Evolutionary conservation across 2,113 vertebrate genomes (phyloP).

Genomic region (Octodon degus): DNA sequence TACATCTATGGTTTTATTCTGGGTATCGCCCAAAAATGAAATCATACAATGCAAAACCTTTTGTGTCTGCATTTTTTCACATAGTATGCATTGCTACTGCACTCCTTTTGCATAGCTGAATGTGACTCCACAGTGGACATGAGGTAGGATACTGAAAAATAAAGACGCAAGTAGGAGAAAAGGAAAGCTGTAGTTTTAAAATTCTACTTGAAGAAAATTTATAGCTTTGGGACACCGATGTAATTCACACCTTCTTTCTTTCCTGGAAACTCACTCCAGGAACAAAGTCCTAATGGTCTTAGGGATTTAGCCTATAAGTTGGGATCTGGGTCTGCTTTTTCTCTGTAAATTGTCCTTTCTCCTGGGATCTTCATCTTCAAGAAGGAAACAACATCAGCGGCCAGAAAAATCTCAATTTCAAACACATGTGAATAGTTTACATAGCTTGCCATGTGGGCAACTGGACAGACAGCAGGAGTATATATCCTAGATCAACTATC

Average conservation of each 20-base stretch:
- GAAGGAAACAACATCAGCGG: neutral
- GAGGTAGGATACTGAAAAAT: neutral
- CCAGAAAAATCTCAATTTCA: neutral
- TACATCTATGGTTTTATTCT: neutral
- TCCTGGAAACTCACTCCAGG: neutral
- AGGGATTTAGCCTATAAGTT: neutral
- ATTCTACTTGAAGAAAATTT: neutral
- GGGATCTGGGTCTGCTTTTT: neutral
- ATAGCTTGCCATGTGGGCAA: neutral
- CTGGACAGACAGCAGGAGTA: neutral
- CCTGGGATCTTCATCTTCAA: neutral
- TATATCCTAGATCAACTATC: neutral
- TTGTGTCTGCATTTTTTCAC: conserved; percentile 1
- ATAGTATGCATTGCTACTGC: neutral
- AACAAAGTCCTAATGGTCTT: neutral
- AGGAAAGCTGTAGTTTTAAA: neutral
- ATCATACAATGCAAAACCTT: neutral
- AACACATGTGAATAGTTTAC: neutral
- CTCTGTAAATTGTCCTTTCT: neutral
- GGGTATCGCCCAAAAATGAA: neutral
- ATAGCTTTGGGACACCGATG: neutral
- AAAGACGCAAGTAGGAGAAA: neutral
- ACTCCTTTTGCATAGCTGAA: neutral
- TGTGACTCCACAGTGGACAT: neutral
- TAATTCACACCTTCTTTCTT: neutral